A percentile compares a stretch with the other conserved stretches of the same genome.
Evolutionary conservation across 2,113 vertebrate species (phyloP).

Genomic region (Lepus americanus): DNA sequence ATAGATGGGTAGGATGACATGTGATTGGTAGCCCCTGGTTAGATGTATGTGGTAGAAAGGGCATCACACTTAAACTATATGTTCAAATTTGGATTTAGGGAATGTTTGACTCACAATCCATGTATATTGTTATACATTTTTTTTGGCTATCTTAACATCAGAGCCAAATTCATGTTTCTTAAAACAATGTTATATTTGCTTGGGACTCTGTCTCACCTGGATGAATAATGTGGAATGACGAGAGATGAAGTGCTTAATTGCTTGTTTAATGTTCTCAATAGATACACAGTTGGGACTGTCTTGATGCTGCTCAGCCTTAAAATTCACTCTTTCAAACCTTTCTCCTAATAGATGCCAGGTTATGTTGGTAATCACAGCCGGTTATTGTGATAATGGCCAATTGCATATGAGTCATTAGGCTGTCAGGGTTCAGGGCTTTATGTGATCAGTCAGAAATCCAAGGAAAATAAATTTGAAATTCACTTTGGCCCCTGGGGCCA

Average conservation of each 20-base stretch:
- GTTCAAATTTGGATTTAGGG: constrained; percentile 55
- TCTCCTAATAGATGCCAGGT: constrained; percentile 47
- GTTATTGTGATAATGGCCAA: constrained; percentile 44
- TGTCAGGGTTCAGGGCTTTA: constrained; percentile 52
- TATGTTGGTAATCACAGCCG: constrained; percentile 61
- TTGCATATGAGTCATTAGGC: not conserved
- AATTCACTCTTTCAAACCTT: constrained; percentile 64
- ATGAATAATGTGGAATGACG: constrained; percentile 54
- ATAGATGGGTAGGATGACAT: not conserved
- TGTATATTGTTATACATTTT: not conserved
- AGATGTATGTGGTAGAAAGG: not conserved
- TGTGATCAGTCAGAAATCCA: constrained; percentile 69
- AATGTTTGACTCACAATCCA: constrained; percentile 23
- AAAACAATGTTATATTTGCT: not conserved
- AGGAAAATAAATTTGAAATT: constrained; percentile 70
- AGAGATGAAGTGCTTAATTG: constrained; percentile 67
- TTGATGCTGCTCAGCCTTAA: constrained; percentile 69
- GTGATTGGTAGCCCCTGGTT: not conserved
- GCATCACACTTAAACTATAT: constrained; percentile 11
- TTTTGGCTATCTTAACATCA: constrained; percentile 20
- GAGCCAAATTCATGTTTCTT: constrained; percentile 52
- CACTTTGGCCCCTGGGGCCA: constrained; percentile 39
- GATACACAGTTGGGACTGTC: constrained; percentile 52
- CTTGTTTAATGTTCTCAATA: constrained; percentile 69
- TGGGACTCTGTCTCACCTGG: constrained; percentile 35